A percentile compares a stretch with the other conserved stretches of the same genome.
Conservation (phyloP, 2,797 vertebrate species). For the Falco peregrinus region DNA sequence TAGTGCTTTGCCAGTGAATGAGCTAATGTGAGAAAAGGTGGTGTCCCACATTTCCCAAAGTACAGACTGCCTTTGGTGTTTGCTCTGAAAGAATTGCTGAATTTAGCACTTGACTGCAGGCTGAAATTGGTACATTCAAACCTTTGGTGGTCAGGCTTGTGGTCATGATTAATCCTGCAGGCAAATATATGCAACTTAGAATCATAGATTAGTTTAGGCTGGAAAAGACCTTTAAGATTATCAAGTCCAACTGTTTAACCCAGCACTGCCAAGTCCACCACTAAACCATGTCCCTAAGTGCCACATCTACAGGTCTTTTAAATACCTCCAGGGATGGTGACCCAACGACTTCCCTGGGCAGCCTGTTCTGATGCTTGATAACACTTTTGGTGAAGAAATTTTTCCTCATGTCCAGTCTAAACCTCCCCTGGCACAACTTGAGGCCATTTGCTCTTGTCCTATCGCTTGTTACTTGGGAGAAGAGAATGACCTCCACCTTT, state of each 20-base stretch:
- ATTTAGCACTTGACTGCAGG: neutral
- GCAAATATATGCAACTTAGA: neutral
- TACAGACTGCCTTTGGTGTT: neutral
- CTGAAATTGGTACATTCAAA: neutral
- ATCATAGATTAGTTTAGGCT: neutral
- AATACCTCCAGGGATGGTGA: too few relatives aligned
- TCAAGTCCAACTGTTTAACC: neutral
- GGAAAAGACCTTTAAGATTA: neutral
- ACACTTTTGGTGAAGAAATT: neutral
- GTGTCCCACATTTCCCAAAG: neutral
- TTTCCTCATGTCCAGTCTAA: neutral
- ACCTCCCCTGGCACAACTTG: neutral
- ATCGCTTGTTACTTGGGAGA: neutral
- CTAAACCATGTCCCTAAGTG: neutral
- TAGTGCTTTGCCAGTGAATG: neutral
- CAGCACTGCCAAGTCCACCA: neutral
- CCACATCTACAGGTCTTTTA: too few relatives aligned
- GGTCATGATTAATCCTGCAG: neutral
- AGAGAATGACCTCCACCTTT: neutral
- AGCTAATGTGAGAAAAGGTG: neutral
- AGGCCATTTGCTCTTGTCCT: neutral
- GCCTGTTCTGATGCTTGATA: too few relatives aligned
- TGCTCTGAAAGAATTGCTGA: neutral
- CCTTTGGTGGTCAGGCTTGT: neutral
- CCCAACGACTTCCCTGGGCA: too few relatives aligned